Evolutionary conservation across 92 coral and sea anemone species (phyloP).

Genomic region (Anthopleura xanthogrammica): DNA sequence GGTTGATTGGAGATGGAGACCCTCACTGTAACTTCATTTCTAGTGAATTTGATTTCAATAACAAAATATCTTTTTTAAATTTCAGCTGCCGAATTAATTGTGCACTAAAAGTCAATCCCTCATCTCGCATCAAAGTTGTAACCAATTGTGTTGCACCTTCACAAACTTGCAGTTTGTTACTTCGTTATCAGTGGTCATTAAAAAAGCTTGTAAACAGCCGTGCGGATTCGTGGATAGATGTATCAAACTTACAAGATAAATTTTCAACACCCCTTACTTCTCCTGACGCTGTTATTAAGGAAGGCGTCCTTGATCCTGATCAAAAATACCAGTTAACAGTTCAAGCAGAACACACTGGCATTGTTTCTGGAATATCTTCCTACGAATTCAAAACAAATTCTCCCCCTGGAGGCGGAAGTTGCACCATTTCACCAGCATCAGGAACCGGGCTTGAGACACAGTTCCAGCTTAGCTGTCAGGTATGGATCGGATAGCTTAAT

Average conservation of each 20-base stretch:
- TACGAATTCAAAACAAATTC: conserved; percentile 59
- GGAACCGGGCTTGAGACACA: conserved; percentile 61
- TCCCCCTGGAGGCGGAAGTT: conserved; percentile 56
- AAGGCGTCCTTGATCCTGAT: conserved; percentile 17
- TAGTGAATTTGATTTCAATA: too few species aligned
- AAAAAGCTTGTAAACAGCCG: not conserved
- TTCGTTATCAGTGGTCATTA: conserved; percentile 60
- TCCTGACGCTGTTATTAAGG: conserved; percentile 54
- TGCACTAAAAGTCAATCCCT: conserved; percentile 39
- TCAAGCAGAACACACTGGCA: conserved; percentile 13
- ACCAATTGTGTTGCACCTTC: conserved; percentile 46
- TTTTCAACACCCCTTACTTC: conserved; percentile 50
- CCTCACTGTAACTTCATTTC: too few species aligned
- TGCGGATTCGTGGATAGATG: not conserved
- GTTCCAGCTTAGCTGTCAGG: conserved; percentile 55
- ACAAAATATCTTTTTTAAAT: not conserved
- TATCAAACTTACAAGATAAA: conserved; percentile 32
- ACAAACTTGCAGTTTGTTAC: conserved; percentile 21
- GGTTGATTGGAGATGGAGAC: too few species aligned
- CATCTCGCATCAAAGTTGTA: conserved; percentile 62
- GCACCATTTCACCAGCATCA: conserved; percentile 47
- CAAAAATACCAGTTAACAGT: conserved; percentile 35
- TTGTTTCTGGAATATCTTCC: conserved; percentile 56
- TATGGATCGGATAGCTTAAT: not conserved
- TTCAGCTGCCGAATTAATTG: conserved; percentile 72